These are phyloP conservation scores for Lepidocolaptes lacrymiger DNA, from an alignment of 2,797 vertebrate species.

Conservation along the genomic window DNA sequence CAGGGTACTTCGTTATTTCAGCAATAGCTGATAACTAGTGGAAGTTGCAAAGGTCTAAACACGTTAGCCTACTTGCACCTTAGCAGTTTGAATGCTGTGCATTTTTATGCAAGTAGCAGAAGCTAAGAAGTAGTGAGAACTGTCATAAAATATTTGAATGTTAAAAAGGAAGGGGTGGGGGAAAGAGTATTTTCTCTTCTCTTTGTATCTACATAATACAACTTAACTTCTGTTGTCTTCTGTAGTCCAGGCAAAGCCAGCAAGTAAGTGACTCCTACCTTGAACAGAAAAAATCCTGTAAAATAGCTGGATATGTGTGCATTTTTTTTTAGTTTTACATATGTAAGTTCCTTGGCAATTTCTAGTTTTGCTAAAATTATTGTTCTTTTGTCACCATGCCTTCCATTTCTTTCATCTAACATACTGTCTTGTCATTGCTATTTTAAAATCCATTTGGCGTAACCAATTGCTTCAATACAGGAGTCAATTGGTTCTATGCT, in stretches of 20 bases:
- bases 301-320: neutral
- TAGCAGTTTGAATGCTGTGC: neutral
- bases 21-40: neutral
- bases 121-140: neutral
- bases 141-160: neutral
- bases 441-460: neutral
- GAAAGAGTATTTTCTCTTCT: neutral
- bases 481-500: neutral
- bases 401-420: constrained; percentile 17
- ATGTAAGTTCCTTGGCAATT: neutral
- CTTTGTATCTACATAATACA: neutral
- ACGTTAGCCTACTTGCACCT: neutral
- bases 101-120: neutral
- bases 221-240: constrained; percentile 22
- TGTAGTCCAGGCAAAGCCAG: constrained; percentile 55
- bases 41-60: neutral
- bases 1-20: neutral
- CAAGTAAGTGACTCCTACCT: constrained; percentile 57
- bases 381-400: neutral
- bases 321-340: constrained; percentile 2
- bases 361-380: neutral
- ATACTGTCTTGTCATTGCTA: neutral
- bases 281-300: constrained; percentile 11
- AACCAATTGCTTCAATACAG: neutral
- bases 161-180: neutral